These are phyloP conservation scores for Xiphorhynchus elegans DNA, from an alignment of 2,113 vertebrate genomes.

Conservation along the genomic window DNA sequence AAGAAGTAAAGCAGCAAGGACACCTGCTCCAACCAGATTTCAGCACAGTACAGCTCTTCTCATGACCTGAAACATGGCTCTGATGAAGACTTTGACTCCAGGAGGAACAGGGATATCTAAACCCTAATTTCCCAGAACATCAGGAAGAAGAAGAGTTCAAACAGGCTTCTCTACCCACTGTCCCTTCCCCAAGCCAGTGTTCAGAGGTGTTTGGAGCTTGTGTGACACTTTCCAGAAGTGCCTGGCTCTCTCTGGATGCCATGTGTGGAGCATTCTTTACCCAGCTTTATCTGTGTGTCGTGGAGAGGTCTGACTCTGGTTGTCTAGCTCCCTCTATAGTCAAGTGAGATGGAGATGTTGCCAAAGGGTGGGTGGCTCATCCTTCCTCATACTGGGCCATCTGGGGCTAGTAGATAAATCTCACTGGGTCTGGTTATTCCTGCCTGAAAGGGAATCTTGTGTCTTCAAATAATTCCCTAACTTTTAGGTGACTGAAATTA, in stretches of 20 bases:
- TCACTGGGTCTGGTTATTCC: not conserved
- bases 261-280: not conserved
- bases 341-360: not conserved
- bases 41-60: not conserved
- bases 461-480: not conserved
- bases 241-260: not conserved
- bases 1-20: not conserved
- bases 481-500: not conserved
- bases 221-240: not conserved
- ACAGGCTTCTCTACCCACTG: not conserved
- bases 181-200: fast-evolving
- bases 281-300: not conserved
- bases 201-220: not conserved
- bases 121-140: not conserved
- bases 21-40: not conserved
- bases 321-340: not conserved
- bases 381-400: not conserved
- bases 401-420: not conserved
- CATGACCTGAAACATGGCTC: not conserved
- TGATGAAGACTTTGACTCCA: not conserved
- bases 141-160: not conserved
- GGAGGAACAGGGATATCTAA: not conserved
- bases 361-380: not conserved
- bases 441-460: not conserved
- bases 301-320: not conserved